These are phyloP conservation scores for Drosophila lacertosa DNA, from an alignment of 1,140 invertebrate genomes.

Conservation along the genomic window DNA sequence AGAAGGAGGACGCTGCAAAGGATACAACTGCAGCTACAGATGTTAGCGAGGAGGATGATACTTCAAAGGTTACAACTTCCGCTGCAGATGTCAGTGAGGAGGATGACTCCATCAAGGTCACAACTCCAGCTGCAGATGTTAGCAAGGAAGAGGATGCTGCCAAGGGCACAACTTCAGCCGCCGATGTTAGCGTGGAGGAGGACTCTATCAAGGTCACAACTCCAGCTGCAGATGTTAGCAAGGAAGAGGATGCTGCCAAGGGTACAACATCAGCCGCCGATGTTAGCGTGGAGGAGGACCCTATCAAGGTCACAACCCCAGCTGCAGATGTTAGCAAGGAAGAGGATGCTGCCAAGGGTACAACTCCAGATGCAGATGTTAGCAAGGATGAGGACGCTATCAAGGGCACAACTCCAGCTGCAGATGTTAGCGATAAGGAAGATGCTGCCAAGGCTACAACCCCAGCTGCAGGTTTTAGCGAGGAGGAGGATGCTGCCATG, in stretches of 20 bases:
- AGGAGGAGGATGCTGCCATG: conserved; percentile 6
- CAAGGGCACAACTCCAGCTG: conserved; percentile 7
- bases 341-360: neutral
- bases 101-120: neutral
- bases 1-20: conserved; percentile 6
- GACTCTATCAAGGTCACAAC: neutral
- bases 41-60: conserved; percentile 6
- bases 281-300: neutral
- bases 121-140: neutral
- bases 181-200: neutral
- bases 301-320: conserved; percentile 4
- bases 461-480: neutral
- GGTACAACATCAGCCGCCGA: neutral
- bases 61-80: conserved; percentile 5
- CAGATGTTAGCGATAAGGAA: neutral
- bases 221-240: neutral
- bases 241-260: conserved; percentile 4
- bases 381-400: neutral
- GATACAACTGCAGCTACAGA: neutral
- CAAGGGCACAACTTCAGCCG: conserved; percentile 8
- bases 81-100: neutral
- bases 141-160: conserved; percentile 2
- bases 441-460: conserved; percentile 5
- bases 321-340: neutral
- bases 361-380: neutral